These are phyloP conservation scores for Brachyalestes nurse DNA, from an alignment of 2,797 vertebrate species.

Conservation along the genomic window DNA sequence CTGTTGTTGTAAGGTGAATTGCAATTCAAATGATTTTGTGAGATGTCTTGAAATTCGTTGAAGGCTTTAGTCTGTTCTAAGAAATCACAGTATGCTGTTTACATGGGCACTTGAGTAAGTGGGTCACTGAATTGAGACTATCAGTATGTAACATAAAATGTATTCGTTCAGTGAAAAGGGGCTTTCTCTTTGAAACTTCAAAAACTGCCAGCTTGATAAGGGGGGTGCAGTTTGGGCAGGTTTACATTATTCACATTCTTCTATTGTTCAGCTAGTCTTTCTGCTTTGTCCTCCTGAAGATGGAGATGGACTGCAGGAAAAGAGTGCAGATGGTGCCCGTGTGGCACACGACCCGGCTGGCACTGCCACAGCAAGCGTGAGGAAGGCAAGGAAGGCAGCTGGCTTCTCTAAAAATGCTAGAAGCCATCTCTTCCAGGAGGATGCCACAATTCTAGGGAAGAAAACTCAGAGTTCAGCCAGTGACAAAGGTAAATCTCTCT, in stretches of 20 bases:
- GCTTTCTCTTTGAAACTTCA: not conserved
- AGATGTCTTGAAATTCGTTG: not conserved
- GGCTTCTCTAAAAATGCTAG: slow-evolving; percentile 70
- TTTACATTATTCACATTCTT: slow-evolving; percentile 33
- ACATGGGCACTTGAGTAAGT: not conserved
- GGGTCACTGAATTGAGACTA: not conserved
- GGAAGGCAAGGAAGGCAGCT: slow-evolving; percentile 70
- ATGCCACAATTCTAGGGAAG: slow-evolving; percentile 23
- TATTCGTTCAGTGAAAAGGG: not conserved
- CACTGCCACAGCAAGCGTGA: slow-evolving; percentile 67
- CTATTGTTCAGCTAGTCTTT: slow-evolving; percentile 33
- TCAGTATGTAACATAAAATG: not conserved
- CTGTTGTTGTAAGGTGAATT: too few relatives aligned
- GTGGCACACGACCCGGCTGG: slow-evolving; percentile 54
- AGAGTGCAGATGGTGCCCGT: slow-evolving; percentile 55
- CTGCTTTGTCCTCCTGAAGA: slow-evolving; percentile 48
- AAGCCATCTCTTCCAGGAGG: slow-evolving; percentile 61
- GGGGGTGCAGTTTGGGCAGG: not conserved
- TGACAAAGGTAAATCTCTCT: slow-evolving; percentile 32
- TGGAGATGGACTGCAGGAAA: slow-evolving; percentile 40
- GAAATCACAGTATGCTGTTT: not conserved
- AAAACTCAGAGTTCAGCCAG: slow-evolving; percentile 24
- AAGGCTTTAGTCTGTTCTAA: not conserved
- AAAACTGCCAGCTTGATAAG: not conserved
- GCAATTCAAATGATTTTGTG: too few relatives aligned